These are phyloP conservation scores for Augochlorella aurata DNA, from an alignment of 2,888 invertebrate genomes.

Conservation along the genomic window DNA sequence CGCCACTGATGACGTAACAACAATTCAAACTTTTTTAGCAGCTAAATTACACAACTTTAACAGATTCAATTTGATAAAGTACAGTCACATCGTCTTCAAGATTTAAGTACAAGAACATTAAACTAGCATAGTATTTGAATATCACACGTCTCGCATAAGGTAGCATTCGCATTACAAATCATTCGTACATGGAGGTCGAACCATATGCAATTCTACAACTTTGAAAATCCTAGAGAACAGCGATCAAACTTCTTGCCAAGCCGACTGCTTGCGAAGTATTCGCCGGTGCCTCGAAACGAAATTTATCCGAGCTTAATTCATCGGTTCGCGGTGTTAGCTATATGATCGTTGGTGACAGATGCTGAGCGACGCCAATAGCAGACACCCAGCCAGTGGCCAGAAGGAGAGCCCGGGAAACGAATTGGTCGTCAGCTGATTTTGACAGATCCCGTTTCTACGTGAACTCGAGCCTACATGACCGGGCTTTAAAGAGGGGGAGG, in stretches of 20 bases:
- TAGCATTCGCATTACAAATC: not conserved
- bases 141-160: no score
- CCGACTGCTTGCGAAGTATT: not conserved
- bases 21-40: no score
- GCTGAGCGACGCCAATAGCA: conserved; percentile 52
- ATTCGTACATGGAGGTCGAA: not conserved
- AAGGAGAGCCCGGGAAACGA: conserved; percentile 50
- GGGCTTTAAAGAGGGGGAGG: conserved; percentile 20
- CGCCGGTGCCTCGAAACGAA: not conserved
- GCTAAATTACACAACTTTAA: no score
- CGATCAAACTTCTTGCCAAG: not conserved
- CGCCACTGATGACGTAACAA: no score
- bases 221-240: not conserved
- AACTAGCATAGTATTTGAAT: no score
- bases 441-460: conserved; percentile 65
- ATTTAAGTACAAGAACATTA: no score
- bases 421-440: conserved; percentile 73
- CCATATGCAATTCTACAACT: no score
- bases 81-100: no score
- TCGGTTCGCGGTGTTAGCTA: conserved; percentile 30
- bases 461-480: conserved; percentile 32
- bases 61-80: no score
- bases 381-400: conserved; percentile 30
- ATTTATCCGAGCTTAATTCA: conserved; percentile 36
- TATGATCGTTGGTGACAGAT: conserved; percentile 60